Percentiles rank a stretch among this genome's conserved stretches.
Conservation (phyloP, 2,888 invertebrate genomes). For the Zaprionus lineosus region DNA sequence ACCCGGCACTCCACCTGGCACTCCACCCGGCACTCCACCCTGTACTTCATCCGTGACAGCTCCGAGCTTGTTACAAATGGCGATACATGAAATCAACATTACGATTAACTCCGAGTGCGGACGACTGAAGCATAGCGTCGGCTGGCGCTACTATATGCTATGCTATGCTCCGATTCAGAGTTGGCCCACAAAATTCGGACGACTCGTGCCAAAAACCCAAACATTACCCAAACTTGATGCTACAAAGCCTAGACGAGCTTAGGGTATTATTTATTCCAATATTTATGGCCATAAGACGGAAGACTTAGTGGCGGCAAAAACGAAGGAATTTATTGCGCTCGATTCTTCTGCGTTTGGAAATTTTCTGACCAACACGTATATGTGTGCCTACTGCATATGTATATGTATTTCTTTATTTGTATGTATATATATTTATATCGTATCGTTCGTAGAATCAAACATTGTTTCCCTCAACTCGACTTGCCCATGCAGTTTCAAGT, state of each 20-base stretch:
- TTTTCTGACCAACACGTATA: constrained; percentile 31
- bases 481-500: constrained; percentile 59
- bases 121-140: constrained; percentile 8
- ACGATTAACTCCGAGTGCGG: constrained; percentile 44
- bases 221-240: constrained; percentile 57
- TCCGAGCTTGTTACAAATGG: constrained; percentile 68
- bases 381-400: constrained; percentile 10
- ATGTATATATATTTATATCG: constrained; percentile 20
- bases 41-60: constrained; percentile 30
- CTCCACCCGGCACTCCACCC: background rate
- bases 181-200: too few species aligned
- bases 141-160: too few species aligned
- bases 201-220: background rate
- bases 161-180: background rate
- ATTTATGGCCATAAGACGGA: constrained; percentile 64
- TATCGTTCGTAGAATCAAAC: constrained; percentile 51
- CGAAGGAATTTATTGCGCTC: constrained; percentile 53
- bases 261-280: constrained; percentile 32
- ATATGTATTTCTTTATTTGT: constrained; percentile 4
- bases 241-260: constrained; percentile 55
- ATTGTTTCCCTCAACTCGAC: constrained; percentile 62
- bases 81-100: constrained; percentile 75
- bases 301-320: constrained; percentile 66
- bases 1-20: constrained; percentile 4
- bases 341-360: constrained; percentile 27